Evolutionary conservation across 2,113 vertebrate species (phyloP).

Genomic region (Oceanites oceanicus): DNA sequence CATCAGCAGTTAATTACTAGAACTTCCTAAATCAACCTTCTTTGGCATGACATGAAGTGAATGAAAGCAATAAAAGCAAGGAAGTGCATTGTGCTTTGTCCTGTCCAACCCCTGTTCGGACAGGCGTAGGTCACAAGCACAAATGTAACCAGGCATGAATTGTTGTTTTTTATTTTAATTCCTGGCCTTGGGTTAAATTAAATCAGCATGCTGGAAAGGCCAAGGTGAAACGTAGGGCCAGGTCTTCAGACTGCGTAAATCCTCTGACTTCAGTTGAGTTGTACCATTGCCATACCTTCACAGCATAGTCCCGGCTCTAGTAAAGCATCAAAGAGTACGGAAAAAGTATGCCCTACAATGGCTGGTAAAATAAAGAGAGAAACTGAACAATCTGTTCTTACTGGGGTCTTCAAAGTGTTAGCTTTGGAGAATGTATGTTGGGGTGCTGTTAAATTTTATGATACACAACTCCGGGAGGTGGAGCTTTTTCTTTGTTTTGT

Average conservation of each 20-base stretch:
- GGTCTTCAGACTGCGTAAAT: slow-evolving; percentile 16
- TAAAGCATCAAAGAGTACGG: fast-evolving
- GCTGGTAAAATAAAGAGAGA: neutral
- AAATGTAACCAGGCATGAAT: slow-evolving; percentile 60
- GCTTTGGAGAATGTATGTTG: fast-evolving
- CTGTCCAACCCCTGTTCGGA: slow-evolving; percentile 54
- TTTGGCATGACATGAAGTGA: slow-evolving; percentile 73
- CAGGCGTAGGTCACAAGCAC: slow-evolving; percentile 61
- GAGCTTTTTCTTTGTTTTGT: neutral
- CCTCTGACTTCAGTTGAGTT: neutral
- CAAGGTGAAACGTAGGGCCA: slow-evolving; percentile 46
- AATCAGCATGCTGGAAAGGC: slow-evolving; percentile 27
- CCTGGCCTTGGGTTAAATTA: slow-evolving; percentile 63
- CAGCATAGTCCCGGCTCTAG: neutral
- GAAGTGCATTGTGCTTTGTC: slow-evolving; percentile 76
- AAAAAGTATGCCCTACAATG: neutral
- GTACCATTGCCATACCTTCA: neutral
- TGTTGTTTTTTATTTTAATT: slow-evolving; percentile 44
- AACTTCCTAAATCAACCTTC: slow-evolving; percentile 66
- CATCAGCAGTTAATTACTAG: slow-evolving; percentile 63
- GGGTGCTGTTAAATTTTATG: neutral
- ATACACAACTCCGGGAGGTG: fast-evolving
- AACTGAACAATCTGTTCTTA: neutral
- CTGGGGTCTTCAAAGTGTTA: neutral
- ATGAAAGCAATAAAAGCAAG: slow-evolving; percentile 68